Percentiles rank a stretch among this genome's conserved stretches.
Evolutionary conservation across 2,888 invertebrate species (phyloP).

Genomic region (Psylliodes chrysocephalus): DNA sequence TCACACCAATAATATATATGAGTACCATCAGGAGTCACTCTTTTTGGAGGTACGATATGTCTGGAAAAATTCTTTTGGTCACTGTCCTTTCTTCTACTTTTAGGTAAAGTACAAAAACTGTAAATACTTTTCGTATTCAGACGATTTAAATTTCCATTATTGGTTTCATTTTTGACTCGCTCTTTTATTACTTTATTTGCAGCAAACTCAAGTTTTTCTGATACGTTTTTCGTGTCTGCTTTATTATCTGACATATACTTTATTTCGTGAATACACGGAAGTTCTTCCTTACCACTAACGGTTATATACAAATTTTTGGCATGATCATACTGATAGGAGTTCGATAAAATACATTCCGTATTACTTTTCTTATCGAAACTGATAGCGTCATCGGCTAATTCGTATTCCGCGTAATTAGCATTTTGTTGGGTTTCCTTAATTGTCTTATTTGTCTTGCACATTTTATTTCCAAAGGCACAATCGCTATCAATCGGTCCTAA

Average conservation of each 20-base stretch:
- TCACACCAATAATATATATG: constrained; percentile 91
- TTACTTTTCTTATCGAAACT: constrained; percentile 58
- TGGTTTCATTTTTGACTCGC: constrained; percentile 47
- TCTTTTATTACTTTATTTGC: constrained; percentile 28
- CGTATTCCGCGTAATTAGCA: constrained; percentile 57
- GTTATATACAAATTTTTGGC: constrained; percentile 67
- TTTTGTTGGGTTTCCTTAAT: constrained; percentile 42
- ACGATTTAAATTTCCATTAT: constrained; percentile 61
- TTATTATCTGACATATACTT: constrained; percentile 49
- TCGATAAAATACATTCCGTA: constrained; percentile 56
- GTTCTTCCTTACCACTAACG: constrained; percentile 77
- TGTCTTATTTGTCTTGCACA: constrained; percentile 46
- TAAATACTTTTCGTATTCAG: constrained; percentile 59
- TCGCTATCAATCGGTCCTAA: constrained; percentile 60
- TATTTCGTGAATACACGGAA: constrained; percentile 68
- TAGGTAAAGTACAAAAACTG: constrained; percentile 69
- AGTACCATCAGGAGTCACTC: constrained; percentile 84
- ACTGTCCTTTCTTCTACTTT: constrained; percentile 56
- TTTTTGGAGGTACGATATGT: constrained; percentile 73
- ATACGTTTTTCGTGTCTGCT: constrained; percentile 7
- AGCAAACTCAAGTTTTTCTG: constrained; percentile 12
- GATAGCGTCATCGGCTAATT: constrained; percentile 63
- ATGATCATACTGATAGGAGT: constrained; percentile 47
- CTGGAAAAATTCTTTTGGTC: constrained; percentile 50
- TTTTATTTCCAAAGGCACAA: constrained; percentile 56